Conservation (phyloP, 2,113 vertebrate genomes). For the Gymnarchus niloticus region DNA sequence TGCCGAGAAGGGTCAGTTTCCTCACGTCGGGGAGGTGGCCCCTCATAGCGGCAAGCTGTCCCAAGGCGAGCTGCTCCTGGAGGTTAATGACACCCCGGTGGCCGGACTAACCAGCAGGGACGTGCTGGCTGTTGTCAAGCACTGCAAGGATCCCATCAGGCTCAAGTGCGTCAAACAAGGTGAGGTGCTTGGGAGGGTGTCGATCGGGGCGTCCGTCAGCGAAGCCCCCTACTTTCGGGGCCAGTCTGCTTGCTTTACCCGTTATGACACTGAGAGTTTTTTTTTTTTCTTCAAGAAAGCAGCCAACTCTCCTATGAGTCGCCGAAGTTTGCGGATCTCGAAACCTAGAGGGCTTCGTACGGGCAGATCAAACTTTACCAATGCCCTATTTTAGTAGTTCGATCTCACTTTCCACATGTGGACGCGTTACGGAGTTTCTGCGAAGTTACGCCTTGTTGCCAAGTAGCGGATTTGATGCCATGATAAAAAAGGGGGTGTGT, state of each 20-base stretch:
- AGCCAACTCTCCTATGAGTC: constrained; percentile 2
- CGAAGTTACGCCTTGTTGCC: constrained; percentile 30
- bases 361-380: constrained; percentile 21
- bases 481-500: constrained; percentile 43
- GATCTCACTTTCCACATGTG: not conserved
- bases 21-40: constrained; percentile 78
- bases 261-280: constrained; percentile 1
- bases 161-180: constrained; percentile 96
- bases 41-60: constrained; percentile 74
- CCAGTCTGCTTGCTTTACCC: not conserved
- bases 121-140: constrained; percentile 86
- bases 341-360: not conserved
- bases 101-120: constrained; percentile 91
- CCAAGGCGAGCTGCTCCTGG: constrained; percentile 82
- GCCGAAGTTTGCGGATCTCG: constrained; percentile 5
- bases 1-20: constrained; percentile 92
- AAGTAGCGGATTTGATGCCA: constrained; percentile 23
- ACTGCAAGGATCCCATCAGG: constrained; percentile 90
- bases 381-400: not conserved
- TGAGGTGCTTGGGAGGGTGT: constrained; percentile 50
- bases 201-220: not conserved
- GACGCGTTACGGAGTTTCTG: constrained; percentile 9
- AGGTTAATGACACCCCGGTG: constrained; percentile 95
- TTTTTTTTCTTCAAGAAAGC: constrained; percentile 12
- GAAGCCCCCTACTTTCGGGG: not conserved